Conservation (phyloP, 2,888 invertebrate species). For the Gymnoscelis rufifasciata region DNA sequence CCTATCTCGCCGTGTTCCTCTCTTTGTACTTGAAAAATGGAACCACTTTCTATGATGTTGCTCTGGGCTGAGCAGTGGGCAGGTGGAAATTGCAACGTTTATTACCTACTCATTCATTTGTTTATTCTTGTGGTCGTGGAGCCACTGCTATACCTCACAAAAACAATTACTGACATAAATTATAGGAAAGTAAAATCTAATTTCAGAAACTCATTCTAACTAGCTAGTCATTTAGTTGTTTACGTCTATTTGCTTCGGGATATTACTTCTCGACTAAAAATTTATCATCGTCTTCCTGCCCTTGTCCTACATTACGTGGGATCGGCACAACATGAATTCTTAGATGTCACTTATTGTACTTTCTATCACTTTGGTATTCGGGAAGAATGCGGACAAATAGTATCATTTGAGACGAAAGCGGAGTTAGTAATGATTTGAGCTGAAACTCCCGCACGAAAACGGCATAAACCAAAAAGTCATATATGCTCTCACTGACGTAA, state of each 20-base stretch:
- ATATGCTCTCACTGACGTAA: too few relatives aligned
- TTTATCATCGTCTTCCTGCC: too few relatives aligned
- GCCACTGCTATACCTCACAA: conserved; percentile 43
- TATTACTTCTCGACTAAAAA: background rate
- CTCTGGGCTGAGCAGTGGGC: conserved; percentile 48
- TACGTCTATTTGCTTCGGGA: background rate
- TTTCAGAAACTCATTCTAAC: conserved; percentile 10
- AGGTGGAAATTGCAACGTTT: conserved; percentile 57
- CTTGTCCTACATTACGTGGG: too few relatives aligned
- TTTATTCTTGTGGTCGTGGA: conserved; percentile 41
- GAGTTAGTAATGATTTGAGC: too few relatives aligned
- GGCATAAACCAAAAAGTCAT: too few relatives aligned
- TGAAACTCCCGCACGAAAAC: too few relatives aligned
- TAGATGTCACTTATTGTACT: too few relatives aligned
- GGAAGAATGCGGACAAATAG: too few relatives aligned
- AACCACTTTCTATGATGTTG: conserved; percentile 59
- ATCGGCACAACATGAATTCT: too few relatives aligned
- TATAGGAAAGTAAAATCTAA: conserved; percentile 15
- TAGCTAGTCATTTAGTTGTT: conserved; percentile 4
- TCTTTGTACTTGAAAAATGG: conserved; percentile 54
- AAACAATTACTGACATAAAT: conserved; percentile 33
- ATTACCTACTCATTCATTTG: conserved; percentile 42
- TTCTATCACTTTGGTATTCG: too few relatives aligned
- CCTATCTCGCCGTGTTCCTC: conserved; percentile 23
- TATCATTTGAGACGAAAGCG: background rate